Evolutionary conservation across 2,888 invertebrate genomes (phyloP), one percentile per base, ranked within the genome.

Genomic region (Strigamia transsilvanica): DNA sequence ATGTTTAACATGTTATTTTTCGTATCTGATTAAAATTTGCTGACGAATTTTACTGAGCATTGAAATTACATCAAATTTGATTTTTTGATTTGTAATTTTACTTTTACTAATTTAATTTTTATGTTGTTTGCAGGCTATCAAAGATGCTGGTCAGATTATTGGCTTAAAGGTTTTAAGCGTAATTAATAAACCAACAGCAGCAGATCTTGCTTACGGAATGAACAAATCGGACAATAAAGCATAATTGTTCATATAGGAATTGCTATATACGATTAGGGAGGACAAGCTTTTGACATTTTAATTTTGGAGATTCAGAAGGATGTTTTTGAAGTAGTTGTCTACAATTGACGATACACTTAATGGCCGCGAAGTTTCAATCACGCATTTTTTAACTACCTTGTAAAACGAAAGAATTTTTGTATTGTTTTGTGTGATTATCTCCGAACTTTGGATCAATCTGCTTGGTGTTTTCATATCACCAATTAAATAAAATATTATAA

Each of bases 271-370:
- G 99, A 99, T 90, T 91, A 99, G 88, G 99, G 99, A 83, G 99
- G 99, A 87, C 99, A 99, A 85, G 99, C 99, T 56, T 99, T 99
- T 89, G 99, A 99, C 91, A 93, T 99, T 83, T 99, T 99, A 0
- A 94, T 99, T 85, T 90, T 99, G 84, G 99, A 99, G 91, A 99
- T 99, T 83, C 98, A 99, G 89, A 99, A 99, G 88, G 99, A 99
- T 1, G 99, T 99, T n/a, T 99, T 99, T 88, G 99, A 99, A 88
- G 99, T 99, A 12, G 99, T n/a, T 99, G 89, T 99, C 99, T 0
- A 99, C 99, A 79, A 99, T 99, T 87, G 99, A 99, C 23, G 99
- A 99, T 89, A 99, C 99, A 0, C 93, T 99, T 89, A 91, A 99
- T 51, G 99, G 99, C 23, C 99, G 99, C 10, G 99, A 99, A 90